Evolutionary conservation across 1,140 invertebrate species (phyloP), one percentile per base, ranked within the genome.

Genomic region (Zaprionus africanus): DNA sequence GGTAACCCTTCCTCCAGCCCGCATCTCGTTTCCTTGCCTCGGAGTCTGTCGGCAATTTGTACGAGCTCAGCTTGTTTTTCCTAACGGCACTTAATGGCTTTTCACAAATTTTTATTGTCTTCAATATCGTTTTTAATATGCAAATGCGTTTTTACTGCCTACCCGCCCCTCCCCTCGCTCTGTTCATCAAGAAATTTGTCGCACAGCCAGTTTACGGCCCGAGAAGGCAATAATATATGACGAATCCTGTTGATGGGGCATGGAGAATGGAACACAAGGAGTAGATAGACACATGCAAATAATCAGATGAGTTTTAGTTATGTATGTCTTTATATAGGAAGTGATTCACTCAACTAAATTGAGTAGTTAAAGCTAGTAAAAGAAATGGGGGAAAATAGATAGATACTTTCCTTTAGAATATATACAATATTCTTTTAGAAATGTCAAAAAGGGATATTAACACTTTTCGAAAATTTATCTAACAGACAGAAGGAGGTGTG

Each of bases 41-140:
- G 36, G 36, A 76, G 85, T 68, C 86, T 84, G 86, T 26, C 79
- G 67, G 72, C 86, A 90, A 90, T 90, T 90, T 90, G 85, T 90
- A 85, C 79, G 85, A 73, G 70, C 76, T 88, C 51, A 43, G 72
- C 76, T 90, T 90, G 85, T 85, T 90, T 90, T 91, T 82, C 69
- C 78, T 51, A 87, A 72, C 81, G 78, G 71, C 78, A 73, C 60
- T 90, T 88, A 88, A 91, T 87, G 76, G 71, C 61, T 84, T 91
- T 84, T 88, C 88, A 91, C 87, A 84, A 78, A 82, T 82, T 91
- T 91, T 88, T 87, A 91, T 91, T 87, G 76, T 84, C 81, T 77
- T 84, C 88, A 82, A 91, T 91, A 91, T 84, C 79, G 77, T 76
- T 82, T 82, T 74, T 70, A 74, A 76, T 71, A 88, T 87, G 81